These are phyloP conservation scores for Cerceris ruficornis DNA, from an alignment of 2,888 invertebrate genomes.

Conservation along the genomic window DNA sequence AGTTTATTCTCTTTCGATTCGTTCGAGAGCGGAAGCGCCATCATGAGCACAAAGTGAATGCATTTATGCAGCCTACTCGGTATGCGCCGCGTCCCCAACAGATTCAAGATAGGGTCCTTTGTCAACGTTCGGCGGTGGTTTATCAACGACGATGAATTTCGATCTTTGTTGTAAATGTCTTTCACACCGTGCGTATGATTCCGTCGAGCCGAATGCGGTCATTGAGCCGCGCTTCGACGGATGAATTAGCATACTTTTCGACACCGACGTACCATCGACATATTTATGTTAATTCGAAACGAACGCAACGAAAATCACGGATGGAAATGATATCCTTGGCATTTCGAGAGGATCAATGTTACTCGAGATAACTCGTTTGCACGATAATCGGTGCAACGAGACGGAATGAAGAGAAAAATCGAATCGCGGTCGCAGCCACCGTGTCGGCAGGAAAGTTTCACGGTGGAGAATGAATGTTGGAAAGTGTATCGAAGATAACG, in stretches of 20 bases:
- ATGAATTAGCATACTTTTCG: conserved; percentile 60
- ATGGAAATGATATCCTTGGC: not conserved
- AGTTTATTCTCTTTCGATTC: conserved; percentile 47
- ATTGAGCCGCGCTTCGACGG: conserved; percentile 51
- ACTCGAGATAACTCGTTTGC: not conserved
- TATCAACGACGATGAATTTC: conserved; percentile 74
- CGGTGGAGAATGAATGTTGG: conserved; percentile 20
- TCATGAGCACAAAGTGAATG: conserved; percentile 62
- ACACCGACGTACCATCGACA: conserved; percentile 23
- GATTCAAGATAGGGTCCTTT: conserved; percentile 75
- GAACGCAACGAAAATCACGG: conserved; percentile 24
- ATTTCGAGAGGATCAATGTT: no score
- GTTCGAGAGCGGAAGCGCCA: conserved; percentile 51
- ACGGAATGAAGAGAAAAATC: not conserved
- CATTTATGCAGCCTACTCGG: conserved; percentile 75
- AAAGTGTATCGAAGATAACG: conserved; percentile 54
- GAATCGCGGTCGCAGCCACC: no score
- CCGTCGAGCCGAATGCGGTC: conserved; percentile 54
- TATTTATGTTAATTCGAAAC: conserved; percentile 42
- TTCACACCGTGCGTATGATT: conserved; percentile 58
- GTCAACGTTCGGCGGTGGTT: conserved; percentile 73
- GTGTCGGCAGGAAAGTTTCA: conserved; percentile 11
- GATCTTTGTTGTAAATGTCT: conserved; percentile 68
- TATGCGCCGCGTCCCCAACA: conserved; percentile 73
- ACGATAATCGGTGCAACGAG: not conserved